Conservation (phyloP, 2,113 vertebrate species). For the Tragelaphus buxtoni region DNA sequence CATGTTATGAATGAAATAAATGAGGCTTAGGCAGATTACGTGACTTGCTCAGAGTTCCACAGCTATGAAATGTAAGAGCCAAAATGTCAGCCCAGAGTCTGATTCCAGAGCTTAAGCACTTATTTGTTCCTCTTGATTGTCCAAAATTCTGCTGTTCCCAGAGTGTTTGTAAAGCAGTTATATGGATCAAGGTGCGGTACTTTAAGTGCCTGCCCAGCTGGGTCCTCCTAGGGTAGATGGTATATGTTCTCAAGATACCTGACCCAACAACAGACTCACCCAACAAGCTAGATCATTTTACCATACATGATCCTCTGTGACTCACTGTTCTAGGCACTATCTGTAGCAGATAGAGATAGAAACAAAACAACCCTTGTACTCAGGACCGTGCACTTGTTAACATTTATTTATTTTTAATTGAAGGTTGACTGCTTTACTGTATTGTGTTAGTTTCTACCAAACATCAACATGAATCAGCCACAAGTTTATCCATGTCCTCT, state of each 20-base stretch:
- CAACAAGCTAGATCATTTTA: not conserved
- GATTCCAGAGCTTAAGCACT: not conserved
- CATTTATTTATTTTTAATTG: not conserved
- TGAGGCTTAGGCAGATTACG: not conserved
- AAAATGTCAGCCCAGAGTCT: not conserved
- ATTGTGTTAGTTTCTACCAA: not conserved
- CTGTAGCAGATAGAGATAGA: not conserved
- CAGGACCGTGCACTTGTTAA: not conserved
- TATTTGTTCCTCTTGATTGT: not conserved
- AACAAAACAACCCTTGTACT: not conserved
- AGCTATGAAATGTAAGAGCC: not conserved
- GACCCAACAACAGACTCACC: not conserved
- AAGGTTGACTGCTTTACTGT: not conserved
- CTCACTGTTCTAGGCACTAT: not conserved
- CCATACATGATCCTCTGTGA: not conserved
- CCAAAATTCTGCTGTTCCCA: not conserved
- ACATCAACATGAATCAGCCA: not conserved
- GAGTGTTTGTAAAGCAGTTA: not conserved
- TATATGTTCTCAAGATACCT: not conserved
- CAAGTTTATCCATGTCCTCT: not conserved
- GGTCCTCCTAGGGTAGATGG: not conserved
- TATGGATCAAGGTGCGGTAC: not conserved
- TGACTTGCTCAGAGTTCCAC: not conserved
- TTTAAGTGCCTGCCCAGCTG: not conserved
- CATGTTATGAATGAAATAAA: not conserved